Conservation (phyloP, 2,797 vertebrate species). For the Pangasius krempfi region DNA sequence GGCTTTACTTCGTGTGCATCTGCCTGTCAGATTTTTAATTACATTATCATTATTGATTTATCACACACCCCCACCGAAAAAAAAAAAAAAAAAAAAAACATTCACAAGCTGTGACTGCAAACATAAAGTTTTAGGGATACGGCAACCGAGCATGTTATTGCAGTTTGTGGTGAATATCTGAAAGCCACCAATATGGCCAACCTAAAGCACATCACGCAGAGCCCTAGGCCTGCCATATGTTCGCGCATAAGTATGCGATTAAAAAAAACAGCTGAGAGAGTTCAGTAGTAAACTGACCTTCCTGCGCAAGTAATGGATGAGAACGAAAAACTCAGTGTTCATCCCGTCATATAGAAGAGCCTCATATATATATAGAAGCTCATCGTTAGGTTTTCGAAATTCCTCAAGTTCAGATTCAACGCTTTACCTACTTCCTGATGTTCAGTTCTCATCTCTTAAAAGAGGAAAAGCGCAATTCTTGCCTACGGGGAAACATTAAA, state of each 20-base stretch:
- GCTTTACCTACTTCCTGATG: too few species aligned
- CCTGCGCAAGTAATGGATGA: slow-evolving; percentile 13
- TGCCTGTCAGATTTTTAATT: slow-evolving; percentile 60
- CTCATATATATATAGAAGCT: too few species aligned
- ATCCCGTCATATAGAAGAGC: background rate
- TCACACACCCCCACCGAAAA: slow-evolving; percentile 24
- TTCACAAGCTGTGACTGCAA: slow-evolving; percentile 10
- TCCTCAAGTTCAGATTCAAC: background rate
- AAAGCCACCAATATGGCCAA: slow-evolving; percentile 7
- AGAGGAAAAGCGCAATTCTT: background rate
- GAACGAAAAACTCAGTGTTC: background rate
- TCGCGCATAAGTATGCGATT: slow-evolving; percentile 30
- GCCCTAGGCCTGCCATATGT: slow-evolving; percentile 44
- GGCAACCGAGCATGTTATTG: background rate
- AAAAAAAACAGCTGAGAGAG: slow-evolving; percentile 18
- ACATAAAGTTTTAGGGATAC: background rate
- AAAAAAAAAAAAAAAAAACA: background rate
- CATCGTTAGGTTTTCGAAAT: background rate
- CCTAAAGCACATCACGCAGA: slow-evolving; percentile 23
- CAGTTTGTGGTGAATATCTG: background rate
- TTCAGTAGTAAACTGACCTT: slow-evolving; percentile 25
- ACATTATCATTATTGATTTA: slow-evolving; percentile 70
- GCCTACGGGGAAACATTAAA: background rate
- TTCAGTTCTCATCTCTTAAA: background rate
- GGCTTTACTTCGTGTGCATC: slow-evolving; percentile 48